phyloP scores from a whole-genome alignment of 2,113 vertebrate species.

The Sitta europaea region DNA sequence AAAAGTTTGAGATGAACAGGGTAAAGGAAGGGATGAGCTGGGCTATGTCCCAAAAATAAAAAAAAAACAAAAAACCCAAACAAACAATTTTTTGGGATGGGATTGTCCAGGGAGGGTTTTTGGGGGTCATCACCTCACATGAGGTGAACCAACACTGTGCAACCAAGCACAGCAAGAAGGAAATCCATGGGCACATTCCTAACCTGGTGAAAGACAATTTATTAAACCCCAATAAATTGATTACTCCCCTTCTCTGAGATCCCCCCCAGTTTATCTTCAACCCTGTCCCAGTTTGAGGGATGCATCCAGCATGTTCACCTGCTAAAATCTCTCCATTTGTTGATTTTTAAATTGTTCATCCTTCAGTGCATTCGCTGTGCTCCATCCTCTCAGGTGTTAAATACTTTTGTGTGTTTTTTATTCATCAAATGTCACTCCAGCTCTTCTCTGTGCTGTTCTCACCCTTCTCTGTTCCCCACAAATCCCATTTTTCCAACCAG shows the following conservation, averaged over 20 bases:
- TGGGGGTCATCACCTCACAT: not conserved
- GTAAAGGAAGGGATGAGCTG: not conserved
- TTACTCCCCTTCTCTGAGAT: not conserved
- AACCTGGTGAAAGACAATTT: not conserved
- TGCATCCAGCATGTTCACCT: not conserved
- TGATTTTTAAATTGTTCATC: not conserved
- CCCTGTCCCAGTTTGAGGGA: not conserved
- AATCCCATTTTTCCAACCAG: not conserved
- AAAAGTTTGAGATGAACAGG: not conserved
- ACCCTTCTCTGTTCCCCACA: not conserved
- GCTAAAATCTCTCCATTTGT: not conserved
- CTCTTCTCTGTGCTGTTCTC: not conserved
- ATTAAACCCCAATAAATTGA: not conserved
- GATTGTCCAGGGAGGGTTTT: not conserved
- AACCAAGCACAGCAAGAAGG: not conserved
- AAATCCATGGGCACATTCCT: accelerated
- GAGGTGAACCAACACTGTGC: not conserved
- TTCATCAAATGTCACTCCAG: not conserved
- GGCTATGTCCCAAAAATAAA: not conserved
- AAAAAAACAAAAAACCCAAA: too few species aligned
- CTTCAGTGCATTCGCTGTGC: not conserved
- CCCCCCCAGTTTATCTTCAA: not conserved
- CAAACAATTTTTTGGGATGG: not conserved
- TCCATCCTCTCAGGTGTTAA: not conserved
- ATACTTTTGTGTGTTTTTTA: not conserved